Evolutionary conservation across 2,113 vertebrate genomes (phyloP).

Genomic region (Ia io): DNA sequence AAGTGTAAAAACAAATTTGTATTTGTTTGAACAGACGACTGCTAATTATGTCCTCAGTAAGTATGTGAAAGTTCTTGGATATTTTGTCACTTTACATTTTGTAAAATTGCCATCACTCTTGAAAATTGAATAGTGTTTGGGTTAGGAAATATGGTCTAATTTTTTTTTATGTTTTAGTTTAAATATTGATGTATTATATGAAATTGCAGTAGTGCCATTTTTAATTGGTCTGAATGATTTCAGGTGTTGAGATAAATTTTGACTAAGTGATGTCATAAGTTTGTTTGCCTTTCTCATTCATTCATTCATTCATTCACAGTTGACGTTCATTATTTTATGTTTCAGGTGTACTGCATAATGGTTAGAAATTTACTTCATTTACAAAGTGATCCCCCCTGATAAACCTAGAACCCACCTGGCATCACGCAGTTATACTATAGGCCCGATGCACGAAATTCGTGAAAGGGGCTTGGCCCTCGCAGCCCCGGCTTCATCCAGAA

Average conservation of each 20-base stretch:
- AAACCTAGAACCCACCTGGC: neutral
- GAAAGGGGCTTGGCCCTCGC: too few species aligned
- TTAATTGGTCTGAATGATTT: neutral
- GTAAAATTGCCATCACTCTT: neutral
- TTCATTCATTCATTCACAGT: neutral
- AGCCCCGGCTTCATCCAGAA: too few species aligned
- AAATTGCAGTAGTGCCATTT: neutral
- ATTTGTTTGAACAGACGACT: neutral
- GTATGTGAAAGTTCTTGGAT: neutral
- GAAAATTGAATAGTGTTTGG: neutral
- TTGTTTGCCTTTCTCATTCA: neutral
- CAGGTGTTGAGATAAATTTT: slow-evolving; percentile 56
- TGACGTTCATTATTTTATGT: neutral
- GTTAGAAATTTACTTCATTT: neutral
- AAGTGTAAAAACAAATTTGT: neutral
- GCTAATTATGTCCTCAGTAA: neutral
- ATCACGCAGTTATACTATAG: neutral
- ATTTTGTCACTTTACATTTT: neutral
- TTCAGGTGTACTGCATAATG: neutral
- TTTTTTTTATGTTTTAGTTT: neutral
- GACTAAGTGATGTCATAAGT: neutral
- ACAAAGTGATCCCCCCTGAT: neutral
- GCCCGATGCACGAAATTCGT: too few species aligned
- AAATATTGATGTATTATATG: neutral
- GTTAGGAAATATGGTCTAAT: too few species aligned